Evolutionary conservation across 2,797 vertebrate genomes (phyloP).

Genomic region (Pangasius macronema): DNA sequence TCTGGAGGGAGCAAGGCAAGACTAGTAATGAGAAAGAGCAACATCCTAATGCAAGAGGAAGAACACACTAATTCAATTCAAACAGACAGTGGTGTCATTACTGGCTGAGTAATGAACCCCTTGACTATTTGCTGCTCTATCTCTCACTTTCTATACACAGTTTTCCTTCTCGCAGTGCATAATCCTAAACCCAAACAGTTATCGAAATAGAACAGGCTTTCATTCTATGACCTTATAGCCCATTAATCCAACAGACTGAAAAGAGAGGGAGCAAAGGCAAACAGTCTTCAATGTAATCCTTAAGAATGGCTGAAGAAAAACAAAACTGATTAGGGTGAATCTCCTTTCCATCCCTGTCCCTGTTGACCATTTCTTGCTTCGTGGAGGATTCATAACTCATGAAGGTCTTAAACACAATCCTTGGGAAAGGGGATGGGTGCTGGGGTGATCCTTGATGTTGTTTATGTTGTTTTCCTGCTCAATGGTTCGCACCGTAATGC

Average conservation of each 20-base stretch:
- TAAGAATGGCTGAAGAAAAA: conserved; percentile 18
- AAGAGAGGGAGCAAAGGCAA: conserved; percentile 22
- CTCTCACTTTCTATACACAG: conserved; percentile 5
- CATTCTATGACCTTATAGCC: conserved; percentile 40
- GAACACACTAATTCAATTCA: conserved; percentile 41
- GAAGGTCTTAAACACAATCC: conserved; percentile 2
- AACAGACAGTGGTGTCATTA: conserved; percentile 26
- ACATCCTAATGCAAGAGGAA: conserved; percentile 33
- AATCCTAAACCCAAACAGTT: conserved; percentile 40
- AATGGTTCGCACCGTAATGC: conserved; percentile 30
- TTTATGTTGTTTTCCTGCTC: conserved; percentile 37
- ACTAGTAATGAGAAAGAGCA: conserved; percentile 41
- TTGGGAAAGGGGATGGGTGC: background rate
- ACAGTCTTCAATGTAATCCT: conserved; percentile 33
- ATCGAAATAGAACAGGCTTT: conserved; percentile 27
- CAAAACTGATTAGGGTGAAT: conserved; percentile 35
- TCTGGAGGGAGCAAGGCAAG: conserved; percentile 33
- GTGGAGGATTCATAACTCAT: conserved; percentile 1
- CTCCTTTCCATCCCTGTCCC: background rate
- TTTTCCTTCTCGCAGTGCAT: conserved; percentile 17
- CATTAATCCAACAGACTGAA: conserved; percentile 44
- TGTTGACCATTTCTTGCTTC: conserved; percentile 17
- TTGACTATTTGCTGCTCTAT: conserved; percentile 20
- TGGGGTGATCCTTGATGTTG: conserved; percentile 24
- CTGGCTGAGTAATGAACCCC: conserved; percentile 34